Percentiles rank a stretch among this genome's conserved stretches.
phyloP scores from a whole-genome alignment of 2,888 invertebrate genomes.

The Heterodera filipjevi region DNA sequence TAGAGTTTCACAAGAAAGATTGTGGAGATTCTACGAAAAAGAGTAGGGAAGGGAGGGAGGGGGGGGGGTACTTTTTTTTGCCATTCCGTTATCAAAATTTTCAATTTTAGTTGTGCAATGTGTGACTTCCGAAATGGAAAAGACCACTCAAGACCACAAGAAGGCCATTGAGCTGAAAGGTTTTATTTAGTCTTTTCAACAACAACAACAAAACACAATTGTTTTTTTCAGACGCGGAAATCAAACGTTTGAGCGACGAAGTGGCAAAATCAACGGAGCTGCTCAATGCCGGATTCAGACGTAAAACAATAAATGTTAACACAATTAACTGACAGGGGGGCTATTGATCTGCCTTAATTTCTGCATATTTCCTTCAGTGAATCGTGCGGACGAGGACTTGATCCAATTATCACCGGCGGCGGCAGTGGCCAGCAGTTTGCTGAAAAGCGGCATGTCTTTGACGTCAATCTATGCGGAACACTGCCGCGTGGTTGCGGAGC shows the following conservation, averaged over 20 bases:
- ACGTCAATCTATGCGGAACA: slow-evolving; percentile 53
- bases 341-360: background rate
- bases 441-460: slow-evolving; percentile 52
- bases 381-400: slow-evolving; percentile 35
- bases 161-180: slow-evolving; percentile 26
- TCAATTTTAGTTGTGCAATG: slow-evolving; percentile 25
- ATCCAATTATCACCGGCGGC: slow-evolving; percentile 54
- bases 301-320: too few species aligned
- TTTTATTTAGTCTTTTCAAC: background rate
- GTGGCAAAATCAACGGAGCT: slow-evolving; percentile 48
- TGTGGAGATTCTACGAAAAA: too few species aligned
- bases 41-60: too few species aligned
- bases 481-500: slow-evolving; percentile 48
- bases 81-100: background rate
- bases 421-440: slow-evolving; percentile 51
- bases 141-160: background rate
- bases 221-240: slow-evolving; percentile 34
- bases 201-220: background rate
- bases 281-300: slow-evolving; percentile 39
- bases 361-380: slow-evolving; percentile 21
- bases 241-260: slow-evolving; percentile 44
- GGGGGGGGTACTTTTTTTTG: too few species aligned
- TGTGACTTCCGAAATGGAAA: slow-evolving; percentile 32
- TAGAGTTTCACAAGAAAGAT: too few species aligned
- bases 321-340: background rate